Evolutionary conservation across 2,888 invertebrate genomes (phyloP).

Genomic region (Tiphia femorata): DNA sequence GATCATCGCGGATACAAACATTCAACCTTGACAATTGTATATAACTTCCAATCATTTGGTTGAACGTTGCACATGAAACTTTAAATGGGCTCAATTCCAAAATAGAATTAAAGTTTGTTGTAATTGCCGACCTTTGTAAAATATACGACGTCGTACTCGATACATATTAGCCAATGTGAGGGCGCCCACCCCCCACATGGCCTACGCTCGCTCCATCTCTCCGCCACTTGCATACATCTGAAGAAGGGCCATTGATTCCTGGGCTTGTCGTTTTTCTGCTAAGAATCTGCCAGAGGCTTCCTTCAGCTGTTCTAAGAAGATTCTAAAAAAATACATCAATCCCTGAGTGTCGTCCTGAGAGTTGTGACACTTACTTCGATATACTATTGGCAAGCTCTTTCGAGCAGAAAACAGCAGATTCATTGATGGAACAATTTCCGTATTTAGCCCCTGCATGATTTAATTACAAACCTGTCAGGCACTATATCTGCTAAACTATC

Average conservation of each 20-base stretch:
- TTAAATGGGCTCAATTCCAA: conserved; percentile 63
- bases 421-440: neutral
- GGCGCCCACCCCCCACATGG: conserved; percentile 68
- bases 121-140: conserved; percentile 64
- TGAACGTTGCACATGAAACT: conserved; percentile 16
- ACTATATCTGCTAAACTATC: conserved; percentile 88
- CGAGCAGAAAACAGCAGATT: neutral
- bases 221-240: conserved; percentile 75
- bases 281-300: conserved; percentile 87
- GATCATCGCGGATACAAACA: conserved; percentile 7
- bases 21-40: conserved; percentile 10
- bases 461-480: conserved; percentile 74
- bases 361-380: neutral
- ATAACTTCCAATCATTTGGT: conserved; percentile 14
- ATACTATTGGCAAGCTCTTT: neutral
- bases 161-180: conserved; percentile 67
- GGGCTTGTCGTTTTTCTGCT: conserved; percentile 86
- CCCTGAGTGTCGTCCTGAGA: too few species aligned
- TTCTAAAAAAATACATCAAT: conserved; percentile 63
- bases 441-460: conserved; percentile 67
- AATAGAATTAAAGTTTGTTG: conserved; percentile 65
- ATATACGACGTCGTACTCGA: conserved; percentile 65
- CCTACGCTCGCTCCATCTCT: conserved; percentile 68
- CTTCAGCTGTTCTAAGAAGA: conserved; percentile 84
- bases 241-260: conserved; percentile 87